phyloP scores from a whole-genome alignment of 2,888 invertebrate genomes.

The Ophion costatus region DNA sequence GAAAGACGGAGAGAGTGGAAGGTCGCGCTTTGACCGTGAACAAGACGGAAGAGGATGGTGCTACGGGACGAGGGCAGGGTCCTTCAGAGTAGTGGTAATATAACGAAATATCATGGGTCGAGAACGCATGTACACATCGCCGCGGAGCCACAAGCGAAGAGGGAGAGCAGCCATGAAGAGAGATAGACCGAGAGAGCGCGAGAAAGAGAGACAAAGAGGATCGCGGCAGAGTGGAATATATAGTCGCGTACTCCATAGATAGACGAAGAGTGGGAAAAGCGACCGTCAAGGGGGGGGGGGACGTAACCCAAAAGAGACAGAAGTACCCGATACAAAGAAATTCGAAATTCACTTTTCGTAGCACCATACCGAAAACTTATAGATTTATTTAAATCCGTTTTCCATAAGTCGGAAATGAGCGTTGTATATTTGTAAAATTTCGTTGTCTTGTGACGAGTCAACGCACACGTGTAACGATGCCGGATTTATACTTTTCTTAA shows the following conservation, averaged over 20 bases:
- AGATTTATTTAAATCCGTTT: not conserved
- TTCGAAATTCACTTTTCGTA: conserved; percentile 1
- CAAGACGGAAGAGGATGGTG: conserved; percentile 54
- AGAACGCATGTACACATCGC: conserved; percentile 5
- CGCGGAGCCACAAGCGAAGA: no score
- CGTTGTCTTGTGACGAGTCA: no score
- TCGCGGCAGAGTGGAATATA: conserved; percentile 55
- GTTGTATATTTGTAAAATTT: no score
- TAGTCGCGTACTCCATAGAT: not conserved
- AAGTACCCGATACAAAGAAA: conserved; percentile 66
- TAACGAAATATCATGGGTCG: conserved; percentile 47
- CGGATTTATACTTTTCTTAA: no score
- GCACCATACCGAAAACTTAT: not conserved
- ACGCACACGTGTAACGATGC: no score
- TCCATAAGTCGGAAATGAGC: no score
- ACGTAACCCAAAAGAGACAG: conserved; percentile 30
- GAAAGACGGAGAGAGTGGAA: conserved; percentile 58
- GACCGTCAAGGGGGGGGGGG: conserved; percentile 19
- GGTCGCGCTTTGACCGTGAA: conserved; percentile 67
- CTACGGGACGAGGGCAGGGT: not conserved
- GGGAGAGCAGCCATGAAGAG: not conserved
- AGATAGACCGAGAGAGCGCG: conserved; percentile 6
- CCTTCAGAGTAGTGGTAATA: conserved; percentile 28
- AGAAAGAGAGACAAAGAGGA: conserved; percentile 34
- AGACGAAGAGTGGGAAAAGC: conserved; percentile 16